Percentiles rank a stretch among this genome's conserved stretches.
These are phyloP conservation scores for Halesus radiatus DNA, from an alignment of 1,140 invertebrate species.

Conservation along the genomic window DNA sequence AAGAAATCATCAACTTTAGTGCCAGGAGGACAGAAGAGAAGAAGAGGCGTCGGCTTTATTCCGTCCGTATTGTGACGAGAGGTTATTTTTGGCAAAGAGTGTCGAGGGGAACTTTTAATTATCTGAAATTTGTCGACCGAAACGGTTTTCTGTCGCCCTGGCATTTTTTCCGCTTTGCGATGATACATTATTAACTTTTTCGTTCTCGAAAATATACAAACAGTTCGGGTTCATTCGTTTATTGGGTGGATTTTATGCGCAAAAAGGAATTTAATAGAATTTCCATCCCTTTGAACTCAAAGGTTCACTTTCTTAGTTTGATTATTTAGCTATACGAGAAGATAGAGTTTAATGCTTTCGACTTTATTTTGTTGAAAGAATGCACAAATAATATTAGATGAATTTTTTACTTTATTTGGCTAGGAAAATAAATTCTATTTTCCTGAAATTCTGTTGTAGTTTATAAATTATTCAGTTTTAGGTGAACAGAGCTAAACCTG, in stretches of 20 bases:
- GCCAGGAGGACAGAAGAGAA: slow-evolving; percentile 3
- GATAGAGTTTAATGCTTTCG: too few species aligned
- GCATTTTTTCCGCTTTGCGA: slow-evolving; percentile 14
- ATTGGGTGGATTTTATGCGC: neutral
- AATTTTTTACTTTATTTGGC: too few species aligned
- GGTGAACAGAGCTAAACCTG: too few species aligned
- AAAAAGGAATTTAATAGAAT: neutral
- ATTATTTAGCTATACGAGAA: too few species aligned
- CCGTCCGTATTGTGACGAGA: slow-evolving; percentile 25
- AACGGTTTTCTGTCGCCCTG: slow-evolving; percentile 34
- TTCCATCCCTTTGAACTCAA: neutral
- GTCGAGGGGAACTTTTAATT: slow-evolving; percentile 32
- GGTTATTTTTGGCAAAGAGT: slow-evolving; percentile 19
- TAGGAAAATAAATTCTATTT: too few species aligned
- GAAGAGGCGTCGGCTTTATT: slow-evolving; percentile 10
- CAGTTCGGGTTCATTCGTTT: neutral
- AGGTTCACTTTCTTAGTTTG: too few species aligned
- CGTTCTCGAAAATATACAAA: neutral
- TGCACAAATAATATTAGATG: too few species aligned
- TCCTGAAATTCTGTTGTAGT: too few species aligned
- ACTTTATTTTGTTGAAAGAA: too few species aligned
- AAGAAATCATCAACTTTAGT: slow-evolving; percentile 9
- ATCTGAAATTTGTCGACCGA: slow-evolving; percentile 39
- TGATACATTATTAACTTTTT: slow-evolving; percentile 34
- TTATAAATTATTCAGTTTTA: too few species aligned